Evolutionary conservation across 2,113 vertebrate genomes (phyloP).

Genomic region (Microtus oregoni): DNA sequence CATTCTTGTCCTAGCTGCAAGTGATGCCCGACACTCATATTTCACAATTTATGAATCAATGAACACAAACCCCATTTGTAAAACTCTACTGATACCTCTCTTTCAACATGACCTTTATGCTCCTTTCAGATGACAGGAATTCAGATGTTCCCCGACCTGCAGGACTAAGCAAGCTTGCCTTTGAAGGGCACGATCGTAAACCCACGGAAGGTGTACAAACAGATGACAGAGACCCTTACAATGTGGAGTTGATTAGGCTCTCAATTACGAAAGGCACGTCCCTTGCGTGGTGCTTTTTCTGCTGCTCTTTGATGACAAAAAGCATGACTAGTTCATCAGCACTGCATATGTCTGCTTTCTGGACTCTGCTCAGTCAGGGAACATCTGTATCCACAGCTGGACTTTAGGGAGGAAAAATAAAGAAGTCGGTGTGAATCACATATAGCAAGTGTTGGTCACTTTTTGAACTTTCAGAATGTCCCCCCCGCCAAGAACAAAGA

Average conservation of each 20-base stretch:
- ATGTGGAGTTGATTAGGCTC: too few relatives aligned
- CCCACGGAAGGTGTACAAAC: background rate
- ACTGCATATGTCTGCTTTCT: too few relatives aligned
- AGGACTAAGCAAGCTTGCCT: slow-evolving; percentile 51
- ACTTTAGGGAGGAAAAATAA: too few relatives aligned
- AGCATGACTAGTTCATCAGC: too few relatives aligned
- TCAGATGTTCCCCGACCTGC: slow-evolving; percentile 56
- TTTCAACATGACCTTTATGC: slow-evolving; percentile 55
- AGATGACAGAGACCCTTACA: too few relatives aligned
- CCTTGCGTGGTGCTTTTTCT: too few relatives aligned
- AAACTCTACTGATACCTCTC: slow-evolving; percentile 64
- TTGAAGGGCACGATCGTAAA: slow-evolving; percentile 63
- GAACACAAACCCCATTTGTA: slow-evolving; percentile 73
- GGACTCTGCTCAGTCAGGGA: too few relatives aligned
- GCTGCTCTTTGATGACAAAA: too few relatives aligned
- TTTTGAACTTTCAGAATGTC: slow-evolving; percentile 9
- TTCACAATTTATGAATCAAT: slow-evolving; percentile 79
- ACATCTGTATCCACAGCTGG: too few relatives aligned
- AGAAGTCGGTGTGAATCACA: too few relatives aligned
- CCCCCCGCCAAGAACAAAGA: background rate
- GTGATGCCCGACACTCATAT: slow-evolving; percentile 53
- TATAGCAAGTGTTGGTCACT: background rate
- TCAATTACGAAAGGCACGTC: too few relatives aligned
- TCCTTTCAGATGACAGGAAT: slow-evolving; percentile 41
- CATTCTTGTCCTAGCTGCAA: slow-evolving; percentile 59